These are phyloP conservation scores for Chroicocephalus ridibundus DNA, from an alignment of 2,113 vertebrate genomes.

Conservation along the genomic window DNA sequence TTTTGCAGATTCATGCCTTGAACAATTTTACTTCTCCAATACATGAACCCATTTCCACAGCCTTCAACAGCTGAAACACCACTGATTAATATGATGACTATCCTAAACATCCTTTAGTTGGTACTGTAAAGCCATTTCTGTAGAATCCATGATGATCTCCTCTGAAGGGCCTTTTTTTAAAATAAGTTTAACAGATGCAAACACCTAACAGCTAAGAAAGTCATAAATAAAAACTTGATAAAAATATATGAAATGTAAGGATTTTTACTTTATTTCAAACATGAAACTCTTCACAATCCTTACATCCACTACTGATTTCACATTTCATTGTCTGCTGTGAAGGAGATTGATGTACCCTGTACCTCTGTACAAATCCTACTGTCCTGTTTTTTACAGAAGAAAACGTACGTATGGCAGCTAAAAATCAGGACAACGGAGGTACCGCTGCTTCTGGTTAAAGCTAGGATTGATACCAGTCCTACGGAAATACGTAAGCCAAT, in stretches of 20 bases:
- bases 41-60: not conserved
- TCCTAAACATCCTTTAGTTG: not conserved
- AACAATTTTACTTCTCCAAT: not conserved
- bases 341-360: not conserved
- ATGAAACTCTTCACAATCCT: not conserved
- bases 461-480: not conserved
- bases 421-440: not conserved
- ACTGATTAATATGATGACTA: not conserved
- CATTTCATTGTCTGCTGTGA: not conserved
- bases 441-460: not conserved
- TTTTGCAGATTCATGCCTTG: not conserved
- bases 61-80: not conserved
- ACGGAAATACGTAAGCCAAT: not conserved
- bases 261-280: not conserved
- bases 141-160: not conserved
- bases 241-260: not conserved
- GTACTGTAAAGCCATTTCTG: not conserved
- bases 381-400: not conserved
- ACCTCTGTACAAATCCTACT: not conserved
- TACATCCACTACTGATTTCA: not conserved
- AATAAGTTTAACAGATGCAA: not conserved
- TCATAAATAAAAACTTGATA: not conserved
- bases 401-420: not conserved
- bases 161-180: not conserved
- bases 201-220: not conserved